A percentile compares a stretch with the other conserved stretches of the same genome.
Evolutionary conservation across 2,797 vertebrate genomes (phyloP).

Genomic region (Rhinophrynus dorsalis): DNA sequence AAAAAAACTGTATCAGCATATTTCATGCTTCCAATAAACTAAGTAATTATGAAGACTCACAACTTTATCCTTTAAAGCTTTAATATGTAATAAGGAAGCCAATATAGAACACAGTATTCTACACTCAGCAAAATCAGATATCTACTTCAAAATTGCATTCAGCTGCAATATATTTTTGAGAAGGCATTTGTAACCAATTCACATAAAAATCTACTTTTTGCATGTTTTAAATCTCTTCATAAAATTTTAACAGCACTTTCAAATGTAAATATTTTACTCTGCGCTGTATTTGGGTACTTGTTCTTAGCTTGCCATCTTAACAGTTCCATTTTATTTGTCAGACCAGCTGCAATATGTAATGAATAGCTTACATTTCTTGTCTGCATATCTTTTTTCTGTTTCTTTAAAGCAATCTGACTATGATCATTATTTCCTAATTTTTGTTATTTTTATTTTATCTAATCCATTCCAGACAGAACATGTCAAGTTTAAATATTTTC

Average conservation of each 20-base stretch:
- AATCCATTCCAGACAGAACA: background rate
- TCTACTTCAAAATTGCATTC: conserved; percentile 12
- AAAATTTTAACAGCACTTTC: conserved; percentile 22
- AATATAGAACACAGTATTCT: conserved; percentile 3
- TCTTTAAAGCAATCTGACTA: background rate
- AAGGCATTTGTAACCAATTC: conserved; percentile 1
- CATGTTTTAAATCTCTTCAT: conserved; percentile 12
- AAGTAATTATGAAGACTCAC: conserved; percentile 35
- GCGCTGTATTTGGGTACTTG: conserved; percentile 10
- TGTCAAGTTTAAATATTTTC: background rate
- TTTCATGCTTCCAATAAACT: conserved; percentile 32
- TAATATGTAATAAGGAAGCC: conserved; percentile 17
- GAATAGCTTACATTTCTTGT: conserved; percentile 8
- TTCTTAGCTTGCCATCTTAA: background rate
- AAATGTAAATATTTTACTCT: conserved; percentile 40
- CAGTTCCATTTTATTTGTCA: conserved; percentile 12
- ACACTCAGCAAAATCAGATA: conserved; percentile 30
- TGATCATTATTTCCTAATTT: conserved; percentile 1
- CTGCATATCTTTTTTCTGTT: conserved; percentile 19
- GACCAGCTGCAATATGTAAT: conserved; percentile 23
- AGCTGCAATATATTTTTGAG: conserved; percentile 3
- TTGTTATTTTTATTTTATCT: background rate
- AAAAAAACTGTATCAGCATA: conserved; percentile 36
- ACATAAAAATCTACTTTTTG: conserved; percentile 19
- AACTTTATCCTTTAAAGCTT: conserved; percentile 34